Percentiles rank a stretch among this genome's conserved stretches.
These are phyloP conservation scores for Gallinago media DNA, from an alignment of 2,113 vertebrate genomes.

Conservation along the genomic window DNA sequence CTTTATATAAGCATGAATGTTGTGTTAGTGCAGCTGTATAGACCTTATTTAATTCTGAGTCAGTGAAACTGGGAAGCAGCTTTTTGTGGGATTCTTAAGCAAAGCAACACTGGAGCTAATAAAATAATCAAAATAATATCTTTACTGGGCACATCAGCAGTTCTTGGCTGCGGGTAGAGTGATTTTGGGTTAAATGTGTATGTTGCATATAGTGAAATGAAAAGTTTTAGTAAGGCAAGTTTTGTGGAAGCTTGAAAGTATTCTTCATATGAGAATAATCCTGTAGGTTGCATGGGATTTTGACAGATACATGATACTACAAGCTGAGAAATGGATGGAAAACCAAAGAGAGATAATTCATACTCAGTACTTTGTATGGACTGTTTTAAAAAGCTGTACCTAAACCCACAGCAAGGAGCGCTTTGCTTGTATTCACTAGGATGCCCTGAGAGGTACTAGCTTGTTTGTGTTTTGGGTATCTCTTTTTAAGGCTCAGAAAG, in stretches of 20 bases:
- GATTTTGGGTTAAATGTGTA: neutral
- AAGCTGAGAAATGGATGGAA: neutral
- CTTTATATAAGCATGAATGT: neutral
- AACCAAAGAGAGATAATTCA: neutral
- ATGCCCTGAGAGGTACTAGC: neutral
- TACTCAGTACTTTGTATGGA: neutral
- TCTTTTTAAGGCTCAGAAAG: neutral
- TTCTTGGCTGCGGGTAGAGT: neutral
- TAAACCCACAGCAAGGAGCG: neutral
- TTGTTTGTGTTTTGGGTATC: neutral
- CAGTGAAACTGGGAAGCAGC: neutral
- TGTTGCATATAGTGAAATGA: neutral
- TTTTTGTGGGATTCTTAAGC: neutral
- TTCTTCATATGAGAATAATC: neutral
- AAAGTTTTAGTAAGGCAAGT: neutral
- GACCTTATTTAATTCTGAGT: neutral
- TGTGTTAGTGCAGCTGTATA: neutral
- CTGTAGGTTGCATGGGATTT: neutral
- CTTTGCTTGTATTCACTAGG: neutral
- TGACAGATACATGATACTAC: neutral
- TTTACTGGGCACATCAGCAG: neutral
- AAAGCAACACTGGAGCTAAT: neutral
- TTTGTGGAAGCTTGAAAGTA: neutral
- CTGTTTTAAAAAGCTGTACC: neutral
- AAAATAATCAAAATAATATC: neutral